Base-by-base conservation (phyloP, 92 coral and sea anemone species). In the Epizoanthus scotinus region DNA sequence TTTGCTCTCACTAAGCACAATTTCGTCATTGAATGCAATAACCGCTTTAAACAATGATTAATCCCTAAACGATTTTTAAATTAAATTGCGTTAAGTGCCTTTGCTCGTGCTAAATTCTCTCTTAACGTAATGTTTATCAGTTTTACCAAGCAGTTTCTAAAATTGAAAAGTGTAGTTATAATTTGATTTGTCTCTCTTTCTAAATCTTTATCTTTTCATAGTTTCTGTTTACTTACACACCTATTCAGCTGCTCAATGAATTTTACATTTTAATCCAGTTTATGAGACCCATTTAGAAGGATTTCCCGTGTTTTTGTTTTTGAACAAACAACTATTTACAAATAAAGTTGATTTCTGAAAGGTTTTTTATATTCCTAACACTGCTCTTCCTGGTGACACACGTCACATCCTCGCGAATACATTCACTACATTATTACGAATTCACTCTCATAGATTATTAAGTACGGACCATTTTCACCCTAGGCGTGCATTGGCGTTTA, bases 401-500 rank as follows among this genome's bases (percentile, higher is more conserved):
- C 19, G 36, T 24, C 63, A 55, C 31, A 29, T 36, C 81, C 55
- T 59, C 14, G 17, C 25, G 68, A 59, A 21, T 75, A 31, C 21
- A 34, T 3, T 73, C 66, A 75, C 34, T 38, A 55, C 8, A 38
- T n/a, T 22, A 55, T 75, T 55, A 75, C 59, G 67, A 60, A 75
- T 75, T 75, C 68, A 6, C 29, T 75, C 59, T 75, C 81, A 75
- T 57, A 68, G 67, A 24, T 75, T 58, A 75, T 36, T 75, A 57
- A 75, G 44, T 75, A 58, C 22, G 56, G 81, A 57, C 40, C 57
- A 75, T 75, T 75, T 75, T 74, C 77, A 83, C 86, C 60, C 89
- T 44, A 31, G 67, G 71, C 58, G 89, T 40, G 59, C 68, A 78
- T 67, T 77, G 36, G 83, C 80, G 87, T 75, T 88, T 80, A 54